Percentiles rank a stretch among this genome's conserved stretches.
These are phyloP conservation scores for Micrasema minimum DNA, from an alignment of 1,140 invertebrate genomes.

Conservation along the genomic window DNA sequence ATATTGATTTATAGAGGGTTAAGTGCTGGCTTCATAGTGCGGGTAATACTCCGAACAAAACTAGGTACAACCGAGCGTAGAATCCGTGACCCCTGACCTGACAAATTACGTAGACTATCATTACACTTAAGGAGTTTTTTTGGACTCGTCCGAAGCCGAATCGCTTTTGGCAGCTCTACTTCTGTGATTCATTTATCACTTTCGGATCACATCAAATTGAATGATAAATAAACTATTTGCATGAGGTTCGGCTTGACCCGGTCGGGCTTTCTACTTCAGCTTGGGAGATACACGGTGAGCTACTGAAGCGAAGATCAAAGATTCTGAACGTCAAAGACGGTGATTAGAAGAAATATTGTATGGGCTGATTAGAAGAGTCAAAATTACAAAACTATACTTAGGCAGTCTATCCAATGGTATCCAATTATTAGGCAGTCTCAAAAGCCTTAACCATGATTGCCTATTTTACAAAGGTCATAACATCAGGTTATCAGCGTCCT, in stretches of 20 bases:
- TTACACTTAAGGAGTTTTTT: slow-evolving; percentile 47
- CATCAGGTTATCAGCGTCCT: too few relatives aligned
- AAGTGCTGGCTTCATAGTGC: slow-evolving; percentile 19
- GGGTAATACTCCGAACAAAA: slow-evolving; percentile 34
- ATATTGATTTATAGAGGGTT: slow-evolving; percentile 43
- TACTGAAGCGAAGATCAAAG: too few relatives aligned
- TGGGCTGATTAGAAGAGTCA: too few relatives aligned
- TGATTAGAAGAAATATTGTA: too few relatives aligned
- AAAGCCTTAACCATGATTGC: too few relatives aligned
- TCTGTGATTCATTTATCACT: slow-evolving; percentile 54
- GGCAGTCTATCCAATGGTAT: too few relatives aligned
- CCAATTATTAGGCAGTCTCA: too few relatives aligned
- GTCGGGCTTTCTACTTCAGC: slow-evolving; percentile 9
- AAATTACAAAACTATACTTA: too few relatives aligned
- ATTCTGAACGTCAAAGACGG: too few relatives aligned
- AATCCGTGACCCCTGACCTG: slow-evolving; percentile 45
- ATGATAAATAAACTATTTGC: slow-evolving; percentile 52
- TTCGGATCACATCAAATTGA: slow-evolving; percentile 52
- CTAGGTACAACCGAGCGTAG: slow-evolving; percentile 22
- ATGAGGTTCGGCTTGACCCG: slow-evolving; percentile 37
- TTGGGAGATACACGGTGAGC: too few relatives aligned
- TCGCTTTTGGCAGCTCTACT: slow-evolving; percentile 53
- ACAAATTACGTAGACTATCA: slow-evolving; percentile 54
- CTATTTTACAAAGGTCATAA: too few relatives aligned
- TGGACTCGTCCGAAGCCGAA: slow-evolving; percentile 31